phyloP scores from a whole-genome alignment of 2,888 invertebrate genomes.

The Pegoplata infirma region DNA sequence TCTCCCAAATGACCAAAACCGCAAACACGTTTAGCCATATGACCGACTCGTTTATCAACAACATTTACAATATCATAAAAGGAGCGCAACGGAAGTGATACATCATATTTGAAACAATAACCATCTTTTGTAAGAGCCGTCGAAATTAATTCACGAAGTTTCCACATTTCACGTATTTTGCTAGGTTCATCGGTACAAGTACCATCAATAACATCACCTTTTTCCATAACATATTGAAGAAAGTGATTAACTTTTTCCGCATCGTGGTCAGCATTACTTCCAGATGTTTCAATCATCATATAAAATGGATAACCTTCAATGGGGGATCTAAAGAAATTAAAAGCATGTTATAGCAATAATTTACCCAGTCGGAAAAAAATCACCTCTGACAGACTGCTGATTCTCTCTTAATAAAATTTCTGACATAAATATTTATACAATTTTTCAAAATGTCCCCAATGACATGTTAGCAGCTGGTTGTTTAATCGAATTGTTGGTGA shows the following conservation, averaged over 20 bases:
- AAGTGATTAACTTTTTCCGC: constrained; percentile 91
- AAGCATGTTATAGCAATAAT: no score
- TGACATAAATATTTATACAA: no score
- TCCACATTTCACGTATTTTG: constrained; percentile 91
- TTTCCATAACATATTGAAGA: constrained; percentile 85
- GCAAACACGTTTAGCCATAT: constrained; percentile 82
- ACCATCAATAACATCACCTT: constrained; percentile 88
- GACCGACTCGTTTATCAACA: constrained; percentile 83
- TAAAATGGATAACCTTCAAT: constrained; percentile 87
- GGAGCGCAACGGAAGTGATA: constrained; percentile 89
- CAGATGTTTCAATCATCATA: constrained; percentile 91
- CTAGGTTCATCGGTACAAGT: constrained; percentile 90
- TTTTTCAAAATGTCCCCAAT: no score
- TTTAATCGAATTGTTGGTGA: no score
- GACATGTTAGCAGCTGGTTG: no score
- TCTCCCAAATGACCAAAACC: constrained; percentile 99
- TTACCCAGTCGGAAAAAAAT: no score
- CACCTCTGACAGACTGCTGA: no score
- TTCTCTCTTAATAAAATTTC: no score
- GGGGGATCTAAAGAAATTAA: constrained; percentile 80
- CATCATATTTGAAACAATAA: constrained; percentile 96
- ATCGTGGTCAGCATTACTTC: constrained; percentile 91
- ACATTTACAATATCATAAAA: constrained; percentile 92
- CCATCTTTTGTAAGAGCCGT: constrained; percentile 90
- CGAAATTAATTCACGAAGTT: constrained; percentile 88